Conservation (phyloP, 2,888 invertebrate species). For the Synergus itoensis region DNA sequence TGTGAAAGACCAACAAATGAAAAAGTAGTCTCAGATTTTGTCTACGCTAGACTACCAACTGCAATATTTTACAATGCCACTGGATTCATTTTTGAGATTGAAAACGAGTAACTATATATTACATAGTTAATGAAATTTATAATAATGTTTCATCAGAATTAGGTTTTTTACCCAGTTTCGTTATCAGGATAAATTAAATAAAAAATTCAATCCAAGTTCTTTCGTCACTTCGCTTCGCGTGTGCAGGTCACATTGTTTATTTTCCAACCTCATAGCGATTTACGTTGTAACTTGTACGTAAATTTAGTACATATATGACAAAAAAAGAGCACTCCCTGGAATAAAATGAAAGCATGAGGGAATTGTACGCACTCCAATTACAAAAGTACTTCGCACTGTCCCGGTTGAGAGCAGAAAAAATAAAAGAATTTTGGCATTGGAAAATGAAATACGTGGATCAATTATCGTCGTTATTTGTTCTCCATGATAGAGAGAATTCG, state of each 20-base stretch:
- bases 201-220: constrained; percentile 24
- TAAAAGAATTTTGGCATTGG: constrained; percentile 16
- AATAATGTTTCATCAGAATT: not conserved
- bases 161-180: not conserved
- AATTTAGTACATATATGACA: constrained; percentile 46
- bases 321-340: constrained; percentile 14
- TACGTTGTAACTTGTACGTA: constrained; percentile 51
- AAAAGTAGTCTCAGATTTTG: not conserved
- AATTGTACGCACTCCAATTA: constrained; percentile 29
- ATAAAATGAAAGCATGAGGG: constrained; percentile 18
- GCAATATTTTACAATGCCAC: not conserved
- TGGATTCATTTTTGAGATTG: not conserved
- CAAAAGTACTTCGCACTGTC: constrained; percentile 26
- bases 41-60: not conserved
- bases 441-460: constrained; percentile 24
- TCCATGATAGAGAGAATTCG: not conserved
- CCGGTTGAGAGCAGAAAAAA: constrained; percentile 20
- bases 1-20: not conserved
- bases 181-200: constrained; percentile 33
- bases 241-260: constrained; percentile 49
- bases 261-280: constrained; percentile 48
- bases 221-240: constrained; percentile 49
- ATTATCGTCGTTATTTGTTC: not conserved
- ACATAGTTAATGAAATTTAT: not conserved
- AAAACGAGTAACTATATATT: not conserved